A percentile compares a stretch with the other conserved stretches of the same genome.
Conservation (phyloP, 2,888 invertebrate genomes). For the Tipula vernalis region DNA sequence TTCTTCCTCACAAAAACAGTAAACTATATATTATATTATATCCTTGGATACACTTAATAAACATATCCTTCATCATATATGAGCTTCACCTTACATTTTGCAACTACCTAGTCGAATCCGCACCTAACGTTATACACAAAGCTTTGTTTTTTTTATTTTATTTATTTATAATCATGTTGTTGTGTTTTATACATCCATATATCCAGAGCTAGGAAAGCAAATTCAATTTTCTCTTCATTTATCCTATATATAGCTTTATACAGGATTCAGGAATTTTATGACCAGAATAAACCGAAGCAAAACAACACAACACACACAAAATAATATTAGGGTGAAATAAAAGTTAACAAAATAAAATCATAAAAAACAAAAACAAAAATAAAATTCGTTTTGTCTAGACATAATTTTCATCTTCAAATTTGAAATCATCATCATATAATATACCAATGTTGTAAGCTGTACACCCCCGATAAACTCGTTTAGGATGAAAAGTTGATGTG, state of each 20-base stretch:
- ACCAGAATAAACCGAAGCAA: neutral
- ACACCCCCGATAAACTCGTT: neutral
- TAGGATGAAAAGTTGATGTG: neutral
- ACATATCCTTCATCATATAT: neutral
- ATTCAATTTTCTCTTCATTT: slow-evolving; percentile 4
- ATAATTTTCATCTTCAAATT: neutral
- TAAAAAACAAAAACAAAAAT: neutral
- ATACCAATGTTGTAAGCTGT: neutral
- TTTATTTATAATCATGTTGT: neutral
- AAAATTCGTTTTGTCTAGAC: neutral
- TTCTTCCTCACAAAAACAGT: neutral
- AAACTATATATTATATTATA: neutral
- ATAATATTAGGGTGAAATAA: slow-evolving; percentile 1
- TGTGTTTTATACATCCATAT: neutral
- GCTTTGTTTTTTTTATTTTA: neutral
- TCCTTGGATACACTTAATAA: neutral
- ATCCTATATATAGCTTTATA: neutral
- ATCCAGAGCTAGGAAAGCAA: neutral
- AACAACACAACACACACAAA: neutral
- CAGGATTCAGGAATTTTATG: neutral
- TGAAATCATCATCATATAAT: neutral
- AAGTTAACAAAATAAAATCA: slow-evolving; percentile 4
- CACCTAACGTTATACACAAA: neutral
- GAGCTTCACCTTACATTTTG: neutral
- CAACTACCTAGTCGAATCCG: neutral